Evolutionary conservation across 1,140 invertebrate species (phyloP), one percentile per base, ranked within the genome.

Genomic region (Drosophila subpulchrella): DNA sequence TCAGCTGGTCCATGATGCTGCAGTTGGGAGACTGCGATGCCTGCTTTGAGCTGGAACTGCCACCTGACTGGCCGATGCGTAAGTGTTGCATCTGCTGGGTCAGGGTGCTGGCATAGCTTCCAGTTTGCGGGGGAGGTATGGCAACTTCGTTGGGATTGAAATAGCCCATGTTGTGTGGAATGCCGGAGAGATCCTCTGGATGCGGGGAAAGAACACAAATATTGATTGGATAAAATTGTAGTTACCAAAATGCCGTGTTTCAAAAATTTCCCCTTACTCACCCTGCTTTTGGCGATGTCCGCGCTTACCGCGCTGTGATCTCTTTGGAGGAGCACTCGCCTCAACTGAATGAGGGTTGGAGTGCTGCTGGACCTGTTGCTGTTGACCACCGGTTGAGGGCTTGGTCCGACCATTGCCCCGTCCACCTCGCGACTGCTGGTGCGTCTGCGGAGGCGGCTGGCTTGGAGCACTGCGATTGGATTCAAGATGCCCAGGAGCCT

Each of bases 1-100:
- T 94, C 8, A 94, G 91, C 41, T 94, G 94, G 61, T 94, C 94
- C 94, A 94, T 94, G 55, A 94, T 94, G 81, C 94, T 94, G 36
- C 90, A 85, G 59, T 91, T 91, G 17, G 76, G 53, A 12, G 59
- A 56, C 60, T 80, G 77, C n/a, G 56, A 32, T n/a, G 63, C 62
- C 44, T 81, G 72, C 27, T 75, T 75, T 36, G 73, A 42, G 13
- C 60, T 44, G 11, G 65, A 63, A 13, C 62, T 38, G 53, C 65
- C 30, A 34, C 63, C 12, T 7, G 67, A 30, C 51, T 62, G 74
- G 42, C 79, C 66, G 24, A 91, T 75, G 47, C 78, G 86, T 24
- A 91, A 39, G 7, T 86, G 56, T 53, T 91, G 86, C 63, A 91
- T 80, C 58, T 91, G 86, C 34, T 91, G 83, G 6, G 68, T 34